phyloP scores from a whole-genome alignment of 2,888 invertebrate species.

The Oeneis ivallda region DNA sequence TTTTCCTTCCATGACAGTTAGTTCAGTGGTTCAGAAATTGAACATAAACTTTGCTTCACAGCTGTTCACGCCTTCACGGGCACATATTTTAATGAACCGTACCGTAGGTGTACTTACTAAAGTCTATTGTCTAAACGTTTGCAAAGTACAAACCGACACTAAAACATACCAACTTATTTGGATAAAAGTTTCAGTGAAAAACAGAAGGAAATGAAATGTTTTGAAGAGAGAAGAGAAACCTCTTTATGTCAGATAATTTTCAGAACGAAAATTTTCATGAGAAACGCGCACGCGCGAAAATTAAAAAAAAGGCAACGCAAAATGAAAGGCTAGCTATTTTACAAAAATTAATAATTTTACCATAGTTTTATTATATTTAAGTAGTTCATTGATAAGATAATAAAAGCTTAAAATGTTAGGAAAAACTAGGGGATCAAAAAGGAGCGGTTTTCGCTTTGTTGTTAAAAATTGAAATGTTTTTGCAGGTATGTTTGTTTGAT shows the following conservation, averaged over 20 bases:
- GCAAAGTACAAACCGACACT: too few relatives aligned
- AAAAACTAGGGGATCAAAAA: constrained; percentile 58
- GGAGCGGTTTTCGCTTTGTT: constrained; percentile 62
- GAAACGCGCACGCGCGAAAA: constrained; percentile 47
- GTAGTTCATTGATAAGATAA: constrained; percentile 48
- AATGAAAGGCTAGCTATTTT: constrained; percentile 44
- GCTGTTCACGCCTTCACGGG: too few relatives aligned
- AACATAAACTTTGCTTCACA: too few relatives aligned
- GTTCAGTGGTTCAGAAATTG: neutral
- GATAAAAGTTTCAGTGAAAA: neutral
- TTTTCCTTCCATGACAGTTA: neutral
- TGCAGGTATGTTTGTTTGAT: constrained; percentile 62
- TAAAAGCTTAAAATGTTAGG: constrained; percentile 65
- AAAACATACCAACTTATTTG: too few relatives aligned
- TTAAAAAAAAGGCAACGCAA: constrained; percentile 48
- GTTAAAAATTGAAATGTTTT: constrained; percentile 76
- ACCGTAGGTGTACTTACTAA: too few relatives aligned
- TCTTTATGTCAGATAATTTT: neutral
- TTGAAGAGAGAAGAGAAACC: neutral
- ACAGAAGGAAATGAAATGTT: neutral
- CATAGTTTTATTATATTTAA: constrained; percentile 53
- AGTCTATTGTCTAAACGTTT: too few relatives aligned
- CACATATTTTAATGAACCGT: too few relatives aligned
- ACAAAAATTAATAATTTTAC: constrained; percentile 41
- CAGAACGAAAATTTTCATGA: neutral